Conservation (phyloP, 2,113 vertebrate genomes). For the Cephalopterus ornatus region DNA sequence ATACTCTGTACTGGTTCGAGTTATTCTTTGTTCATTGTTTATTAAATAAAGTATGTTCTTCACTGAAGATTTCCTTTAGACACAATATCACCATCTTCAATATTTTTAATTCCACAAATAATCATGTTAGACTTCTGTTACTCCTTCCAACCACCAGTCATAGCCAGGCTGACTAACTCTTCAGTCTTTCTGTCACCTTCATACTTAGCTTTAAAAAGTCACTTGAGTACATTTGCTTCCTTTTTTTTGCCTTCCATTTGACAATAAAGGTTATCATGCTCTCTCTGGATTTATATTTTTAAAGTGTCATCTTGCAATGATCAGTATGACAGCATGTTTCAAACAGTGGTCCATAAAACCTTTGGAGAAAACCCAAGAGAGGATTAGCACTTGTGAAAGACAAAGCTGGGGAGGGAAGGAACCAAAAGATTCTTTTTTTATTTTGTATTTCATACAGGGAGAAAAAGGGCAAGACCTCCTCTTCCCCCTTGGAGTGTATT, state of each 20-base stretch:
- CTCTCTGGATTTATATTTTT: slow-evolving; percentile 9
- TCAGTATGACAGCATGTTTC: slow-evolving; percentile 20
- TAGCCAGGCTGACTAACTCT: background rate
- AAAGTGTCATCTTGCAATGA: slow-evolving; percentile 18
- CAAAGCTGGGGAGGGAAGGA: background rate
- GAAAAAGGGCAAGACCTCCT: background rate
- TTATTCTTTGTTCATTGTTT: background rate
- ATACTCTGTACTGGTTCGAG: background rate
- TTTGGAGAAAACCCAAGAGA: slow-evolving; percentile 13
- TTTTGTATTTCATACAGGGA: background rate
- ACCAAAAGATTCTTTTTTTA: background rate
- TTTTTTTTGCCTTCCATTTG: slow-evolving; percentile 47
- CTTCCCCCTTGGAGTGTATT: background rate
- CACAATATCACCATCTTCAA: background rate
- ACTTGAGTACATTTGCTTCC: background rate
- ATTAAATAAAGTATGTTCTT: background rate
- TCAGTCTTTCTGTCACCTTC: background rate
- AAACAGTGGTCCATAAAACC: background rate
- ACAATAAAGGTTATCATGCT: slow-evolving; percentile 16
- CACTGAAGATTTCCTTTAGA: background rate
- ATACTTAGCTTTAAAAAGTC: background rate
- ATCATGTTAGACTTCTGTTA: background rate
- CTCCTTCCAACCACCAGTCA: background rate
- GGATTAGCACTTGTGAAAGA: slow-evolving; percentile 28
- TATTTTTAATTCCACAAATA: background rate